Conservation (phyloP, 1,140 invertebrate genomes). For the Neomicropteryx cornuta region DNA sequence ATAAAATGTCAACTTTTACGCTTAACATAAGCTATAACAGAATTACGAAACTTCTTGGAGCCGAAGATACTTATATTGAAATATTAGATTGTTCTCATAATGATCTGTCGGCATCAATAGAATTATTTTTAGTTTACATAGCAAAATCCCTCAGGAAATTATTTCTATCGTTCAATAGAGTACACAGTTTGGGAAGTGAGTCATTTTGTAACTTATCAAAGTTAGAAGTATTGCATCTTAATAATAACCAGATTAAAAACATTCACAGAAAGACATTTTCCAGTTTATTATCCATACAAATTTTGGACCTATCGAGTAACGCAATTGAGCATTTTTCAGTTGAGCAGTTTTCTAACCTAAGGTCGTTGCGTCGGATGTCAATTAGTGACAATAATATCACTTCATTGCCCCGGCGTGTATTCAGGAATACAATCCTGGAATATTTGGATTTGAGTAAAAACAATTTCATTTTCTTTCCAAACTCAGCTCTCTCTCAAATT, state of each 20-base stretch:
- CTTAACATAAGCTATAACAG: conserved; percentile 61
- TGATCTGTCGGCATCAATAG: conserved; percentile 51
- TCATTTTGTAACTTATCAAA: conserved; percentile 56
- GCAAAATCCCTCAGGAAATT: conserved; percentile 51
- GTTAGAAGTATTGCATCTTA: conserved; percentile 62
- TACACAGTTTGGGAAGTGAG: conserved; percentile 55
- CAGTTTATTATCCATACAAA: conserved; percentile 59
- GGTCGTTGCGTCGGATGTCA: conserved; percentile 63
- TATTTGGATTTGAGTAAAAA: conserved; percentile 72
- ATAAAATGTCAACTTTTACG: conserved; percentile 43
- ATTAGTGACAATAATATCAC: conserved; percentile 65
- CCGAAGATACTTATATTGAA: conserved; percentile 45
- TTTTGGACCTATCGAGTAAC: conserved; percentile 71
- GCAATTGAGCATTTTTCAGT: conserved; percentile 61
- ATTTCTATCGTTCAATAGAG: conserved; percentile 62
- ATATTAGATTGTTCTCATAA: conserved; percentile 63
- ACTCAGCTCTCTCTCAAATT: conserved; percentile 57
- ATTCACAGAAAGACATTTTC: conserved; percentile 64
- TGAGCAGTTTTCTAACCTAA: conserved; percentile 72
- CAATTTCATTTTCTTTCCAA: conserved; percentile 63
- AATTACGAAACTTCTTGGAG: conserved; percentile 47
- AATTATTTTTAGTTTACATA: conserved; percentile 47
- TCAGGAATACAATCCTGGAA: conserved; percentile 68
- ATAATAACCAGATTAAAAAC: conserved; percentile 61
- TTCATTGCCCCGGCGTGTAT: conserved; percentile 66